Evolutionary conservation across 2,797 vertebrate genomes (phyloP).

Genomic region (Phalloptychus januarius): DNA sequence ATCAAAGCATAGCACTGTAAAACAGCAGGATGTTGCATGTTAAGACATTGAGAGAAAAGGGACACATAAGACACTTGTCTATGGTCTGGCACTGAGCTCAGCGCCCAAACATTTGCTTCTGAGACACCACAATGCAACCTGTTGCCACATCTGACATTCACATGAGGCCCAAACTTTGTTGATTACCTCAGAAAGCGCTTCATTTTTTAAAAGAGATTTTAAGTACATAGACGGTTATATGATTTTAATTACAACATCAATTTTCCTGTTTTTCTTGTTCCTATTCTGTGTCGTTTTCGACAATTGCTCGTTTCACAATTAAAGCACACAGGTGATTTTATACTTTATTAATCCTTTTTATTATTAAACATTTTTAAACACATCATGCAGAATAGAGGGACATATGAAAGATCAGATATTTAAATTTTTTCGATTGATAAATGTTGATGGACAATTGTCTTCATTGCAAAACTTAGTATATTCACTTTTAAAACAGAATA

Average conservation of each 20-base stretch:
- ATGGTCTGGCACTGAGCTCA: conserved; percentile 53
- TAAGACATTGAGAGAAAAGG: conserved; percentile 42
- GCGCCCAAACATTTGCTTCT: conserved; percentile 57
- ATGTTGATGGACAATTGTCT: background rate
- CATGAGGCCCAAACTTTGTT: conserved; percentile 63
- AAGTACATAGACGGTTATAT: conserved; percentile 60
- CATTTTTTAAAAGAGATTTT: conserved; percentile 54
- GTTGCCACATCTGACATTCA: conserved; percentile 76
- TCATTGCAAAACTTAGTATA: background rate
- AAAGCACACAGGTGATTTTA: background rate
- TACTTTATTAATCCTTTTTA: background rate
- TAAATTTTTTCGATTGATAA: background rate
- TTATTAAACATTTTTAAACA: background rate
- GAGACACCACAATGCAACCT: conserved; percentile 68
- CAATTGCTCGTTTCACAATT: background rate
- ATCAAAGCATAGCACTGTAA: conserved; percentile 36
- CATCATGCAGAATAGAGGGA: background rate
- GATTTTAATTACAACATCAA: conserved; percentile 70
- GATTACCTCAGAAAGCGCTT: conserved; percentile 61
- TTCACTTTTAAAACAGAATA: background rate
- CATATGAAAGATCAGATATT: background rate
- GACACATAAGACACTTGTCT: conserved; percentile 33
- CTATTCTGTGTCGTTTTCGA: background rate
- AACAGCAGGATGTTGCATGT: conserved; percentile 28
- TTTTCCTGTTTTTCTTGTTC: conserved; percentile 8